Conservation (phyloP, 2,888 invertebrate genomes). For the Schrankia costaestrigalis region DNA sequence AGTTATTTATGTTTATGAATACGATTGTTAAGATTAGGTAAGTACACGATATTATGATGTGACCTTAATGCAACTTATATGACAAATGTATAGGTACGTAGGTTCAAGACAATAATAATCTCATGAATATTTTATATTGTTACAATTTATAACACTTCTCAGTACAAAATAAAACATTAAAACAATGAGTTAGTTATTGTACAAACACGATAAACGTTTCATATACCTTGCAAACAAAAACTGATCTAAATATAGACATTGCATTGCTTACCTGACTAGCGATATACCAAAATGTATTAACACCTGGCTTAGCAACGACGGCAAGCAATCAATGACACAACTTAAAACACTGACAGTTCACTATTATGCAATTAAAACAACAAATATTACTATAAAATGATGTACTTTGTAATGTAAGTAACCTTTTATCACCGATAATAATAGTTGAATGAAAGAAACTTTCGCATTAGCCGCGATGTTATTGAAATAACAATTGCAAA, state of each 20-base stretch:
- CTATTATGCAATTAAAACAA: constrained; percentile 17
- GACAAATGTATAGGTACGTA: too few relatives aligned
- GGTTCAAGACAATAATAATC: too few relatives aligned
- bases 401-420: constrained; percentile 30
- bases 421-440: constrained; percentile 28
- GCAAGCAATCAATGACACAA: too few relatives aligned
- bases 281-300: constrained; percentile 45
- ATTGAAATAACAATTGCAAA: constrained; percentile 27
- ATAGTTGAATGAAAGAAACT: constrained; percentile 29
- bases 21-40: too few relatives aligned
- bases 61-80: too few relatives aligned
- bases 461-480: constrained; percentile 34
- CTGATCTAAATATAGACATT: constrained; percentile 23
- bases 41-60: too few relatives aligned
- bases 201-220: background rate
- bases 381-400: constrained; percentile 17
- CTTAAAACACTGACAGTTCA: constrained; percentile 28
- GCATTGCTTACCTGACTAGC: constrained; percentile 35
- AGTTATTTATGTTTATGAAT: too few relatives aligned
- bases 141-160: too few relatives aligned
- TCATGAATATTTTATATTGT: too few relatives aligned
- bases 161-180: too few relatives aligned
- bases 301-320: constrained; percentile 31
- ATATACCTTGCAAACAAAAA: constrained; percentile 18
- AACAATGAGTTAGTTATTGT: background rate